Evolutionary conservation across 2,113 vertebrate genomes (phyloP).

Genomic region (Cathartes aura): DNA sequence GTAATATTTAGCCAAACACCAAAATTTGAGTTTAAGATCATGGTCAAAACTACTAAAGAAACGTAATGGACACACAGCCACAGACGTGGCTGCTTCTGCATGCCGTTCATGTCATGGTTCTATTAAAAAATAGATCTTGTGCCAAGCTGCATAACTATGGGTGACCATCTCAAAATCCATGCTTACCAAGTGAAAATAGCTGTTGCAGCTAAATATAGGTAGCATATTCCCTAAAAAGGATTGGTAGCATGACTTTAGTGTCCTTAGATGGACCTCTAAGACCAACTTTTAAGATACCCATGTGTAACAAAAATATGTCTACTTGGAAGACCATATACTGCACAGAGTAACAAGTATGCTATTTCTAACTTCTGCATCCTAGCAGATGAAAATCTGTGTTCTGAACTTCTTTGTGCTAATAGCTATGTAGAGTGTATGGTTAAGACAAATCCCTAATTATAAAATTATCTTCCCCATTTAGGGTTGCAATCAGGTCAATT

Average conservation of each 20-base stretch:
- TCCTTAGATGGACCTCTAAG: not conserved
- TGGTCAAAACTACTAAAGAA: not conserved
- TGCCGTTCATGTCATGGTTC: fast-evolving
- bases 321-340: not conserved
- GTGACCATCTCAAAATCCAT: not conserved
- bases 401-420: not conserved
- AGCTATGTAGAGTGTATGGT: not conserved
- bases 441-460: constrained; percentile 4
- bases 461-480: not conserved
- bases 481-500: not conserved
- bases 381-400: not conserved
- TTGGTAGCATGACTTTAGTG: not conserved
- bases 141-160: not conserved
- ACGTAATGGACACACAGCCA: not conserved
- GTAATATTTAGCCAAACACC: not conserved
- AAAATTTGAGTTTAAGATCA: not conserved
- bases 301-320: not conserved
- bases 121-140: not conserved
- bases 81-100: not conserved
- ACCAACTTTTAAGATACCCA: not conserved
- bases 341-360: not conserved
- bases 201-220: not conserved
- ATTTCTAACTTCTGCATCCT: not conserved
- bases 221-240: not conserved
- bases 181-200: not conserved